A percentile compares a stretch with the other conserved stretches of the same genome.
Evolutionary conservation across 2,888 invertebrate genomes (phyloP).

Genomic region (Xylota sylvarum): DNA sequence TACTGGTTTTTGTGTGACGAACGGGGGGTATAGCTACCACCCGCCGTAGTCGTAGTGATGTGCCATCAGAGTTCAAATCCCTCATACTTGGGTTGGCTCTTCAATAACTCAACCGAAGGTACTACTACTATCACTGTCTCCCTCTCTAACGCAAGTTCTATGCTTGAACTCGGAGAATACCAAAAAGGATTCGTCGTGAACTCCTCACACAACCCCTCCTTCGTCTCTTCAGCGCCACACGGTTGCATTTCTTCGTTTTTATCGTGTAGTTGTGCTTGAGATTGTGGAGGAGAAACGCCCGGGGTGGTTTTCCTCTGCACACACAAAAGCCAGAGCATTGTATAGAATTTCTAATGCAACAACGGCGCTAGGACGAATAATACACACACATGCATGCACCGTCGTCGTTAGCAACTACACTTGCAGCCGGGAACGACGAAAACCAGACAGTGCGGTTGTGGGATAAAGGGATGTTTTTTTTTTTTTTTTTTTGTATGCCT

Average conservation of each 20-base stretch:
- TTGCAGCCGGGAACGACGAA: slow-evolving; percentile 56
- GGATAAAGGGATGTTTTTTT: slow-evolving; percentile 55
- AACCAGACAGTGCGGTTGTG: slow-evolving; percentile 73
- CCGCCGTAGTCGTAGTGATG: slow-evolving; percentile 3
- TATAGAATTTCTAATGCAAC: slow-evolving; percentile 73
- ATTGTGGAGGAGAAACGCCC: slow-evolving; percentile 56
- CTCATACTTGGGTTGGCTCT: slow-evolving; percentile 57
- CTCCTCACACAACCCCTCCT: slow-evolving; percentile 29
- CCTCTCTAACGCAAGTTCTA: slow-evolving; percentile 28
- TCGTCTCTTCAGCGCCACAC: not conserved
- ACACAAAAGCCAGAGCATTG: slow-evolving; percentile 48
- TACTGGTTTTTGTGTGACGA: slow-evolving; percentile 22
- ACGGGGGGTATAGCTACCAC: not conserved
- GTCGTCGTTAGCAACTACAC: slow-evolving; percentile 55
- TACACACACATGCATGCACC: slow-evolving; percentile 58
- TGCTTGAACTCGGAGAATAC: slow-evolving; percentile 63
- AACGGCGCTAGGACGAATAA: slow-evolving; percentile 32
- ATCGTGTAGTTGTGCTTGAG: slow-evolving; percentile 73
- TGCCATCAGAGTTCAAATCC: slow-evolving; percentile 70
- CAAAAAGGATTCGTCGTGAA: slow-evolving; percentile 66
- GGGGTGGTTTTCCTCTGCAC: slow-evolving; percentile 61
- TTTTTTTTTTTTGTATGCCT: slow-evolving; percentile 13
- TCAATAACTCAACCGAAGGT: slow-evolving; percentile 52
- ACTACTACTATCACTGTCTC: slow-evolving; percentile 48
- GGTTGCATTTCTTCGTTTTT: slow-evolving; percentile 70